Conservation (phyloP, 2,113 vertebrate genomes). For the Baryphthengus martii region DNA sequence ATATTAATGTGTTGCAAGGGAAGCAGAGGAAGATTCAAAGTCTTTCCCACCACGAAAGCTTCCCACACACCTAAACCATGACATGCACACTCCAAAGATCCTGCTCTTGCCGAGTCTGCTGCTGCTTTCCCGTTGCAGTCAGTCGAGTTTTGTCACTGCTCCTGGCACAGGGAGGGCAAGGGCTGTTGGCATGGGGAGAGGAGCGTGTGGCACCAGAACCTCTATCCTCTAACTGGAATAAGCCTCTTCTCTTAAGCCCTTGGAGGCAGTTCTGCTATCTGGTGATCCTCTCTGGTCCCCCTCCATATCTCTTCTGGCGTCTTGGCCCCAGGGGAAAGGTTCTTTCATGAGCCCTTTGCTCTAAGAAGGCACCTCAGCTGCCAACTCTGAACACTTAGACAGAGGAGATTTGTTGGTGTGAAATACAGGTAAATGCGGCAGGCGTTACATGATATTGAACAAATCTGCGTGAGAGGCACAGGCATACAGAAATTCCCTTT, state of each 20-base stretch:
- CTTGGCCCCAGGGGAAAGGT: not conserved
- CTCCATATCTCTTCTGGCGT: not conserved
- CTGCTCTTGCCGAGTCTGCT: not conserved
- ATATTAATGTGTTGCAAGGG: not conserved
- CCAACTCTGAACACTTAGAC: not conserved
- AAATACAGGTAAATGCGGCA: not conserved
- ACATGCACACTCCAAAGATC: not conserved
- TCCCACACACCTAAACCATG: not conserved
- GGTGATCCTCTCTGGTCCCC: not conserved
- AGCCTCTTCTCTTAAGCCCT: not conserved
- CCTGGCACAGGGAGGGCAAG: not conserved
- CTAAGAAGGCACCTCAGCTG: not conserved
- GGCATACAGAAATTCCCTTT: not conserved
- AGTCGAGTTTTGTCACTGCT: not conserved
- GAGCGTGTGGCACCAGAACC: not conserved
- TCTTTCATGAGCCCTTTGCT: conserved; percentile 45
- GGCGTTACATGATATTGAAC: conserved; percentile 20
- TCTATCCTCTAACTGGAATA: not conserved
- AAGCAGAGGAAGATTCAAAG: not conserved
- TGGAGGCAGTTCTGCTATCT: not conserved
- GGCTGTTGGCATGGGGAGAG: not conserved
- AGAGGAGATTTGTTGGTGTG: not conserved
- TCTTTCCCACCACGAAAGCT: not conserved
- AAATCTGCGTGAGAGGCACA: not conserved
- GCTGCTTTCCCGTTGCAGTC: not conserved